Evolutionary conservation across 1,140 invertebrate species (phyloP), one percentile per base, ranked within the genome.

Genomic region (Bemisia tabaci): DNA sequence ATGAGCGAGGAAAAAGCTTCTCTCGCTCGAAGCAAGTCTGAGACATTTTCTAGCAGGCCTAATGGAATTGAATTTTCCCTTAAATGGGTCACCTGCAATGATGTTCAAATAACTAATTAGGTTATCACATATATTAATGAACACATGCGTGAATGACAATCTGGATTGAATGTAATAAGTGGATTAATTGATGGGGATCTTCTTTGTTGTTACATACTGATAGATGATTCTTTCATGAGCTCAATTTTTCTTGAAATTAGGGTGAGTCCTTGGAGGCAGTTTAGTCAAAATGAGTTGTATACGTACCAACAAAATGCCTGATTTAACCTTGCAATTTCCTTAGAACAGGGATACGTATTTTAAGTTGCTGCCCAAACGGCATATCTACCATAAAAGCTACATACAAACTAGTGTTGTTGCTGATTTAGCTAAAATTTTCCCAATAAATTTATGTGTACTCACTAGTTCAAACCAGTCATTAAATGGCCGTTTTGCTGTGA

Each of bases 381-480:
- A 68, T 12, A 58, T 12, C 25, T 62, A 9, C 25, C 24, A 22
- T 48, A 63, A 69, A 67, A n/a, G 23, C 26, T 25, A 27, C n/a
- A 11, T n/a, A 12, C 1, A 60, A 66, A 12, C 12, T 0, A 27
- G 67, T 17, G 9, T 23, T 61, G 26, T 22, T 48, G 12, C 67
- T 60, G 12, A 68, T 26, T 65, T 11, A 22, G 12, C 12, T 12
- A n/a, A 24, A 21, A n/a, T 22, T n/a, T n/a, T 27, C 23, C 26
- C 26, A 65, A 9, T 17, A 59, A 48, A 48, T 12, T 27, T 12
- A 48, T 68, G 11, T 26, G 1, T n/a, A 74, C 76, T 73, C 75
- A 85, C 85, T 76, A 90, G 77, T 74, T 90, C 86, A 39, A 82
- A 74, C 89, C 89, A 92, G 67, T 80, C 81, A 12, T 79, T 77